Evolutionary conservation across 2,113 vertebrate genomes (phyloP).

Genomic region (Saguinus midas): DNA sequence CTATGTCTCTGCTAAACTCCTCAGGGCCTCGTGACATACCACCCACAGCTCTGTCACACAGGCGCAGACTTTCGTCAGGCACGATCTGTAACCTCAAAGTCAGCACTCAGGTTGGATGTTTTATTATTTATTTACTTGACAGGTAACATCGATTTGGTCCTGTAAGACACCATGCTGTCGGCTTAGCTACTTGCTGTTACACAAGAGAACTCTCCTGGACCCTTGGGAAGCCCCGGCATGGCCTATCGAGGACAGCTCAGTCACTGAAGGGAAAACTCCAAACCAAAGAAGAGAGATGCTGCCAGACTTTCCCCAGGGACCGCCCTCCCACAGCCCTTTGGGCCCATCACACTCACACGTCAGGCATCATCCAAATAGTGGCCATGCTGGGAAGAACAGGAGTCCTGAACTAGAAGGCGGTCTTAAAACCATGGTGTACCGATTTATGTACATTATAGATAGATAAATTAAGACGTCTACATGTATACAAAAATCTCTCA

Average conservation of each 20-base stretch:
- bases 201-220: neutral
- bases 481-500: conserved; percentile 59
- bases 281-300: neutral
- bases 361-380: neutral
- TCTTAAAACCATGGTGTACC: neutral
- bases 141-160: conserved; percentile 31
- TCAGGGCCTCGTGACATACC: neutral
- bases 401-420: neutral
- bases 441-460: conserved; percentile 48
- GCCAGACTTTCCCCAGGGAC: neutral
- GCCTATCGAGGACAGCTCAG: neutral
- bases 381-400: neutral
- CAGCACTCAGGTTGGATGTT: conserved; percentile 5
- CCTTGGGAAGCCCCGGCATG: neutral
- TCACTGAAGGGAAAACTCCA: neutral
- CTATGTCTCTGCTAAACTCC: neutral
- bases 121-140: conserved; percentile 71
- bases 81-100: neutral
- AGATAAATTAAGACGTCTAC: conserved; percentile 68
- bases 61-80: neutral
- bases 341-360: neutral
- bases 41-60: neutral
- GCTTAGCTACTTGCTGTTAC: neutral
- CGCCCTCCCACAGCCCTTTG: neutral
- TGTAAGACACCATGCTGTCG: neutral